These are phyloP conservation scores for Acanthaster planci DNA, from an alignment of 35 echinoderm and acorn worm species.

Conservation along the genomic window DNA sequence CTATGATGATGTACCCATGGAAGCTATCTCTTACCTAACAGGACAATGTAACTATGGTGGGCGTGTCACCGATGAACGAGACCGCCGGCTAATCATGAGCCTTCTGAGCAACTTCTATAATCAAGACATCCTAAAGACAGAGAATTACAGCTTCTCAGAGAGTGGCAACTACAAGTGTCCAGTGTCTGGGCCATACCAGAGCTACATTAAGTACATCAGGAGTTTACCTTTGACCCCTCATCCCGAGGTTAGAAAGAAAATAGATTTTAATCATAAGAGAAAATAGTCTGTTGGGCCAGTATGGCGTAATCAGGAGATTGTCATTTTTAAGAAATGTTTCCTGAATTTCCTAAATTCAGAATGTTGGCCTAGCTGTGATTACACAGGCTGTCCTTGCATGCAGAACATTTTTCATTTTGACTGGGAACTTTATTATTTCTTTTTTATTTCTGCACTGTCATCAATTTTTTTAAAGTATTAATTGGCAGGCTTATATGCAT, in stretches of 20 bases:
- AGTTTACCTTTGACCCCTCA: constrained; percentile 77
- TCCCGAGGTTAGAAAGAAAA: constrained; percentile 84
- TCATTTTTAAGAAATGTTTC: too few species aligned
- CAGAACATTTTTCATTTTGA: too few species aligned
- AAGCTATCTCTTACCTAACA: constrained; percentile 88
- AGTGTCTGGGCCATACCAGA: constrained; percentile 60
- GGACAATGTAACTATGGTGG: constrained; percentile 99
- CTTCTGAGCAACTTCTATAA: constrained; percentile 93
- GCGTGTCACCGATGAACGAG: constrained; percentile 85
- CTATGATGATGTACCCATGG: constrained; percentile 86
- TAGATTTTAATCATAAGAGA: neutral
- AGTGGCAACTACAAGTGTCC: constrained; percentile 92
- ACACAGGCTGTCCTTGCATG: too few species aligned
- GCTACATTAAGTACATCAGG: constrained; percentile 91
- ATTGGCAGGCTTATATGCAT: too few species aligned
- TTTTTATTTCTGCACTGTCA: too few species aligned
- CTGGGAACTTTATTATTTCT: too few species aligned
- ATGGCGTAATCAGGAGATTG: too few species aligned
- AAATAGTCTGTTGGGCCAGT: too few species aligned
- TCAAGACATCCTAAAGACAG: constrained; percentile 34
- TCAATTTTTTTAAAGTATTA: too few species aligned
- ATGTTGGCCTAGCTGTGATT: too few species aligned
- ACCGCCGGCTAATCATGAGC: constrained; percentile 88
- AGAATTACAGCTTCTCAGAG: constrained; percentile 88
- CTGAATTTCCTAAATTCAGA: too few species aligned